These are phyloP conservation scores for Phrixothrix hirtus DNA, from an alignment of 2,888 invertebrate genomes.

Conservation along the genomic window DNA sequence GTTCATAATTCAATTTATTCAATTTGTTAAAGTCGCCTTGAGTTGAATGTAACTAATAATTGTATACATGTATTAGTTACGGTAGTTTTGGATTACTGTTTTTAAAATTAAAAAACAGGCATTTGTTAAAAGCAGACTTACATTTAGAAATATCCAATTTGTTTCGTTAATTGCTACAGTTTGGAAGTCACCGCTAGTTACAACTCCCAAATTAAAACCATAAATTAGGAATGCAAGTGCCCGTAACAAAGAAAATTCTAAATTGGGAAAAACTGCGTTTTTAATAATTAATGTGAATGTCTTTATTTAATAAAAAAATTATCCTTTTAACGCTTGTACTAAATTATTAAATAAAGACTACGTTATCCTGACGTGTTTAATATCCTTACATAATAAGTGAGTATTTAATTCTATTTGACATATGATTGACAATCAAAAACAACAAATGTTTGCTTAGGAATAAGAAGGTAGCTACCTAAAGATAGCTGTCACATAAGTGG, in stretches of 20 bases:
- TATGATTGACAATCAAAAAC: slow-evolving; percentile 9
- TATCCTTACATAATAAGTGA: slow-evolving; percentile 8
- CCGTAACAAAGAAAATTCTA: slow-evolving; percentile 11
- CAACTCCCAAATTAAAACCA: slow-evolving; percentile 28
- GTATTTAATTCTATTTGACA: slow-evolving; percentile 12
- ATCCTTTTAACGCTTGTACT: too few relatives aligned
- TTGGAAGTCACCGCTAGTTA: slow-evolving; percentile 25
- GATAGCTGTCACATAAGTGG: too few relatives aligned
- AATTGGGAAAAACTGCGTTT: slow-evolving; percentile 4
- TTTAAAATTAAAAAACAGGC: not conserved
- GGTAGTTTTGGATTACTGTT: not conserved
- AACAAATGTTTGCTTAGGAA: too few relatives aligned
- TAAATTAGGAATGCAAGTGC: slow-evolving; percentile 27
- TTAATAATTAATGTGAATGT: slow-evolving; percentile 10
- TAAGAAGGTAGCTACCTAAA: too few relatives aligned
- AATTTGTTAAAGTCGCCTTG: not conserved
- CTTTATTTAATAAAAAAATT: not conserved
- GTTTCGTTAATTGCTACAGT: slow-evolving; percentile 28
- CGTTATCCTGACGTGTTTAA: not conserved
- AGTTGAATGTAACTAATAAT: not conserved
- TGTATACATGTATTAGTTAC: not conserved
- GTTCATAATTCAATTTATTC: not conserved
- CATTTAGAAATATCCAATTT: slow-evolving; percentile 22
- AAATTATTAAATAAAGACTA: too few relatives aligned
- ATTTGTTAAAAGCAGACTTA: slow-evolving; percentile 12